Evolutionary conservation across 2,888 invertebrate genomes (phyloP).

Genomic region (Netelia melanura): DNA sequence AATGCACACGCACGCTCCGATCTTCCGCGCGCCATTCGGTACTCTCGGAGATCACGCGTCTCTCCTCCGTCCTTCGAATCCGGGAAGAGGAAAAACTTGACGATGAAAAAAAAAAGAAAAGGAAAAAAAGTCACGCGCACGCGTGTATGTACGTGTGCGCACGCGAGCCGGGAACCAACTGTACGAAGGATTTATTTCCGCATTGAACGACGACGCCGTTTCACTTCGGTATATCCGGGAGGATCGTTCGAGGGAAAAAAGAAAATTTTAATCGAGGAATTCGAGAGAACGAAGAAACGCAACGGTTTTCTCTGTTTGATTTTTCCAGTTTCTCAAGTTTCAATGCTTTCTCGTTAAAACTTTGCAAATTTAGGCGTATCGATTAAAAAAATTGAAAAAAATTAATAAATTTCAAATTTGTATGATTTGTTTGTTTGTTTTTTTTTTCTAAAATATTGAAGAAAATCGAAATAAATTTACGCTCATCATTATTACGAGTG

Average conservation of each 20-base stretch:
- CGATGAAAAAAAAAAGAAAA: background rate
- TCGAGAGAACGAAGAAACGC: background rate
- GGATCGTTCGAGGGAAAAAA: background rate
- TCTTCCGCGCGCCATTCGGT: too few species aligned
- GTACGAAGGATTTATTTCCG: background rate
- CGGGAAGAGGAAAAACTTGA: conserved; percentile 2
- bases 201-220: background rate
- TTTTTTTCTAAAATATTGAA: too few species aligned
- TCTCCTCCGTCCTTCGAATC: conserved; percentile 17
- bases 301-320: background rate
- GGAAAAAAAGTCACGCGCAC: background rate
- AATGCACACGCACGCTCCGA: conserved; percentile 11
- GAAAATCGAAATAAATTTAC: too few species aligned
- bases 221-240: background rate
- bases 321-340: too few species aligned
- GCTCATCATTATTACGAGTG: too few species aligned
- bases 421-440: too few species aligned
- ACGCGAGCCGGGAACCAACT: conserved; percentile 3
- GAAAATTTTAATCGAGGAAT: conserved; percentile 4
- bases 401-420: too few species aligned
- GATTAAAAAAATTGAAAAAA: too few species aligned
- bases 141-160: background rate
- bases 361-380: too few species aligned
- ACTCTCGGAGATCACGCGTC: conserved; percentile 15
- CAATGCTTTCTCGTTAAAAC: too few species aligned